These are phyloP conservation scores for Pherbina coryleti DNA, from an alignment of 2,888 invertebrate species.

Conservation along the genomic window DNA sequence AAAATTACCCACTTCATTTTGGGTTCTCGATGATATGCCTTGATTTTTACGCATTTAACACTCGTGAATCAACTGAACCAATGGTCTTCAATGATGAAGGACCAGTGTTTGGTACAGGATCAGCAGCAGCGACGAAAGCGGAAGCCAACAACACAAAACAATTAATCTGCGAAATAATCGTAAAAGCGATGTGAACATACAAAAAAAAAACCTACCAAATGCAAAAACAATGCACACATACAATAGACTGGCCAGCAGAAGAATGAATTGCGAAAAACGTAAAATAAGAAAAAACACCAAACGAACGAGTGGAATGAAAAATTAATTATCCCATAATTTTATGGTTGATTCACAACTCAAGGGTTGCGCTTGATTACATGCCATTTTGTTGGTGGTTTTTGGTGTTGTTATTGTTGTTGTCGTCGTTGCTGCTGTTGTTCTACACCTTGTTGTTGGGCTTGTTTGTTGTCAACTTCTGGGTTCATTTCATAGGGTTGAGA, in stretches of 20 bases:
- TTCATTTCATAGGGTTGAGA: neutral
- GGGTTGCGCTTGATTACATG: conserved; percentile 53
- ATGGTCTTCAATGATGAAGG: neutral
- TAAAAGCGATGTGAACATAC: neutral
- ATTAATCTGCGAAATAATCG: conserved; percentile 30
- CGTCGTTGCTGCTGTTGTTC: neutral
- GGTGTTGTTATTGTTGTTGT: too few relatives aligned
- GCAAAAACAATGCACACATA: conserved; percentile 6
- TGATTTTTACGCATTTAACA: conserved; percentile 33
- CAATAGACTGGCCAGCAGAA: neutral
- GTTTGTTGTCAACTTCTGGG: neutral
- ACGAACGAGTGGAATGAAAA: conserved; percentile 51
- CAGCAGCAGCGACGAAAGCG: neutral
- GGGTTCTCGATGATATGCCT: neutral
- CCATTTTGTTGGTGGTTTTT: neutral
- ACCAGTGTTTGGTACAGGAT: neutral
- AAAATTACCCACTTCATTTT: conserved; percentile 3
- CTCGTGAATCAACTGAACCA: conserved; percentile 25
- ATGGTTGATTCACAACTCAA: conserved; percentile 64
- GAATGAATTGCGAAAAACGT: neutral
- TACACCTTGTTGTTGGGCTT: neutral
- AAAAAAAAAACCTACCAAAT: neutral
- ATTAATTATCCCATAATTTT: conserved; percentile 68
- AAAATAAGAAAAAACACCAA: neutral
- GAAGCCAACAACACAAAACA: conserved; percentile 25